Evolutionary conservation across 1,140 invertebrate genomes (phyloP).

Genomic region (Tetramorium alpestre): DNA sequence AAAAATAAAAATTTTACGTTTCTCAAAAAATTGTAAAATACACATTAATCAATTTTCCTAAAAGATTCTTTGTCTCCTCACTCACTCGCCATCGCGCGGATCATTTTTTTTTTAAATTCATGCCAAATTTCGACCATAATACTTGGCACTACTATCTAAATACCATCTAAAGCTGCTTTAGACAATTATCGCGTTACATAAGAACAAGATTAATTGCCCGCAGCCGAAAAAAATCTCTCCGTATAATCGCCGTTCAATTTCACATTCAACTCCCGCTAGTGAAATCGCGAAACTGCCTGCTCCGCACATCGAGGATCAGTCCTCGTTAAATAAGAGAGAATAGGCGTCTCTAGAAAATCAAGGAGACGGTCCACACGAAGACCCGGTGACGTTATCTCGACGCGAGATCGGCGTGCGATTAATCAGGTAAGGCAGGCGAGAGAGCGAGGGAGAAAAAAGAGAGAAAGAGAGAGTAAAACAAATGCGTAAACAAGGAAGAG

Average conservation of each 20-base stretch:
- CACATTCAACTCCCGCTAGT: not conserved
- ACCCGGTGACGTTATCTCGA: conserved; percentile 20
- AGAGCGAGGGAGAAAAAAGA: not conserved
- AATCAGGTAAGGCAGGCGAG: not conserved
- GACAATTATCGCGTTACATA: conserved; percentile 5
- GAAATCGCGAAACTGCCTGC: not conserved
- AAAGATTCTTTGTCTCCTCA: not conserved
- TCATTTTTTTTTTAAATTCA: not conserved
- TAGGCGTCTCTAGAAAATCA: not conserved
- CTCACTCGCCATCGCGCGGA: not conserved
- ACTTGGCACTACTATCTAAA: not conserved
- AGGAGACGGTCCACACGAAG: not conserved
- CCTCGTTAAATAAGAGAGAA: not conserved
- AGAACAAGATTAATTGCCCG: not conserved
- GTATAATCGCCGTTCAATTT: not conserved
- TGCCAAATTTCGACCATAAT: conserved; percentile 12
- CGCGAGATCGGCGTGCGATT: conserved; percentile 13
- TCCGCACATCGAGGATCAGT: not conserved
- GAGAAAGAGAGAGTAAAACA: not conserved
- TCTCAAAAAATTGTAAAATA: not conserved
- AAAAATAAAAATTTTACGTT: not conserved
- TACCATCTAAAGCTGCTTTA: not conserved
- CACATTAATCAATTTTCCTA: not conserved
- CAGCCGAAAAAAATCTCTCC: not conserved
- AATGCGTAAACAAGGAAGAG: conserved; percentile 43